These are phyloP conservation scores for Strigamia crassipes DNA, from an alignment of 2,888 invertebrate genomes.

Conservation along the genomic window DNA sequence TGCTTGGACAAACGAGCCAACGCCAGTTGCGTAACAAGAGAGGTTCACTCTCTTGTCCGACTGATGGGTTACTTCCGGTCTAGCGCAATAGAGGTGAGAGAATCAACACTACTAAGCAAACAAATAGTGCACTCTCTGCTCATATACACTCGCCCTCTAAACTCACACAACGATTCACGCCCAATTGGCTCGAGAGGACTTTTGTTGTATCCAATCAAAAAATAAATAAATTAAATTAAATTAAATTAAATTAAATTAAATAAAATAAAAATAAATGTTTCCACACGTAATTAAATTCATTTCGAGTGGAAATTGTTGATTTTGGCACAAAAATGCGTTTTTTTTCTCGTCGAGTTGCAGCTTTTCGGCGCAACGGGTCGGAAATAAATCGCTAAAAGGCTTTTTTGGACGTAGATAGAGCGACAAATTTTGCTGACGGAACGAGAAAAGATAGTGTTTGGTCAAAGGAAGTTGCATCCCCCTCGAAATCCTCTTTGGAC, in stretches of 20 bases:
- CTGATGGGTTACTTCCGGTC: background rate
- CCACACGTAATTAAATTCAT: too few species aligned
- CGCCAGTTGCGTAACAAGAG: background rate
- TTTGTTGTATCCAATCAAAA: background rate
- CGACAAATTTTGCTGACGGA: background rate
- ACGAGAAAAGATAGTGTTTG: background rate
- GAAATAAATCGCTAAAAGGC: background rate
- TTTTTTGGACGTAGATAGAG: background rate
- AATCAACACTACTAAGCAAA: background rate
- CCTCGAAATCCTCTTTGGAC: background rate
- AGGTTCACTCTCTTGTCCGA: background rate
- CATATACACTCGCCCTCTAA: background rate
- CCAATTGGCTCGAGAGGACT: background rate
- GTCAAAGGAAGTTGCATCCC: background rate
- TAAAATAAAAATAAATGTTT: too few species aligned
- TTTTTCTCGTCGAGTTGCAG: background rate
- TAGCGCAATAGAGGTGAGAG: background rate
- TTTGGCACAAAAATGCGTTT: background rate
- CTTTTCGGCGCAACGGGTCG: background rate
- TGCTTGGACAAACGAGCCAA: background rate
- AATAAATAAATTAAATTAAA: too few species aligned
- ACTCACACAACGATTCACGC: background rate
- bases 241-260: too few species aligned
- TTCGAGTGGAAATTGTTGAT: too few species aligned
- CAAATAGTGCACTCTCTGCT: background rate